Conservation (phyloP, 2,797 vertebrate genomes). For the Hephaestus fuliginosus region DNA sequence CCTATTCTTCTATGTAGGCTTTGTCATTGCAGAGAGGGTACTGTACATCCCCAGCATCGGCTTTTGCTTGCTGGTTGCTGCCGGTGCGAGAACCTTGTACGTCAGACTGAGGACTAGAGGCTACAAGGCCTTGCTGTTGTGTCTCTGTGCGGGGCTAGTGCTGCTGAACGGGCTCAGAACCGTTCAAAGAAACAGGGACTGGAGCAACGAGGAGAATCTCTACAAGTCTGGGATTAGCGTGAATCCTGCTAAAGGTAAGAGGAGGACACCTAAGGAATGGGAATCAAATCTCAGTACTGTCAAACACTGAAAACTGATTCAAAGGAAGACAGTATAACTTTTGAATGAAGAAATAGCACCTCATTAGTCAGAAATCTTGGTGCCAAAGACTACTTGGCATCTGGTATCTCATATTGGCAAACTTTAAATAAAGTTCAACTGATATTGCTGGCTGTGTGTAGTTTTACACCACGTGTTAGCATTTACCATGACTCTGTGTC, state of each 20-base stretch:
- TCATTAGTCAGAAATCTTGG: background rate
- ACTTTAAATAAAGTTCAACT: background rate
- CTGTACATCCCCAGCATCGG: slow-evolving; percentile 99
- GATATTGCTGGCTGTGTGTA: background rate
- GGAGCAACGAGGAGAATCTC: slow-evolving; percentile 98
- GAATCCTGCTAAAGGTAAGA: slow-evolving; percentile 98
- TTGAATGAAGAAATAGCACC: background rate
- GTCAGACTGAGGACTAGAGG: slow-evolving; percentile 91
- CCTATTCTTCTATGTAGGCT: slow-evolving; percentile 99
- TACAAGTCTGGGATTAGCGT: slow-evolving; percentile 98
- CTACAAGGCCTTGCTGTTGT: slow-evolving; percentile 89
- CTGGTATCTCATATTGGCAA: background rate
- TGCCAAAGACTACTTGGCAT: background rate
- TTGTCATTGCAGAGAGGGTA: slow-evolving; percentile 98
- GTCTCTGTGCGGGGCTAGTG: slow-evolving; percentile 90
- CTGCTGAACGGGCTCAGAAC: slow-evolving; percentile 95
- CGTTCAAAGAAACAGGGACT: slow-evolving; percentile 94
- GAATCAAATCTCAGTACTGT: background rate
- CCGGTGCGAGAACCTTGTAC: slow-evolving; percentile 91
- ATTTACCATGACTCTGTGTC: background rate
- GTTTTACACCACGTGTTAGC: background rate
- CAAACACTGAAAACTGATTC: background rate
- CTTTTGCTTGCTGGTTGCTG: slow-evolving; percentile 95
- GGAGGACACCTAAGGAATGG: background rate
- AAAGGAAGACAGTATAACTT: background rate